phyloP scores from a whole-genome alignment of 2,113 vertebrate species.

The Perca fluviatilis region DNA sequence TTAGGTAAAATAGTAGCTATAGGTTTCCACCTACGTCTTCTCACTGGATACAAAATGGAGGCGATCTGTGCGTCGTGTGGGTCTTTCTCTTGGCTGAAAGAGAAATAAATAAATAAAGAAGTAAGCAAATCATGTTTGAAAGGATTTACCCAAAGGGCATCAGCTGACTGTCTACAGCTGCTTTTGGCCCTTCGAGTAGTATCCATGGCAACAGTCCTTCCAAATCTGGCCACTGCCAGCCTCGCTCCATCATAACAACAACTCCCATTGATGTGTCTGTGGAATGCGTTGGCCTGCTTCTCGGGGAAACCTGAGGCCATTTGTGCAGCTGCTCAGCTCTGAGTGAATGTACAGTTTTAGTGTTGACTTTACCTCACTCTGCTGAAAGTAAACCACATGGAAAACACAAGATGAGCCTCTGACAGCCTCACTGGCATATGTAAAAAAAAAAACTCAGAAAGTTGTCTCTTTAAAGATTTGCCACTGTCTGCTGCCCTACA shows the following conservation, averaged over 20 bases:
- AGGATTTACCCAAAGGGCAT: constrained; percentile 79
- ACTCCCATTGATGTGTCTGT: constrained; percentile 78
- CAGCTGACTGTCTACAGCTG: constrained; percentile 84
- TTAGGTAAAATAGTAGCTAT: background rate
- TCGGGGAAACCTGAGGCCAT: constrained; percentile 67
- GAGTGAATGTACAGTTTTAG: constrained; percentile 62
- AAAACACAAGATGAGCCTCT: constrained; percentile 33
- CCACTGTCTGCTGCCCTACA: background rate
- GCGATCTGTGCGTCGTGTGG: constrained; percentile 21
- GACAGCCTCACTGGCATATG: constrained; percentile 2
- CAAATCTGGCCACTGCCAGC: constrained; percentile 74
- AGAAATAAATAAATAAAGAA: constrained; percentile 68
- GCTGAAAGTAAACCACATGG: constrained; percentile 40
- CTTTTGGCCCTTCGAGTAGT: constrained; percentile 75
- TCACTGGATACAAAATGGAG: constrained; percentile 62
- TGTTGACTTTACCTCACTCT: constrained; percentile 39
- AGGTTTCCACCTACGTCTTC: constrained; percentile 15
- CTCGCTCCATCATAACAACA: constrained; percentile 79
- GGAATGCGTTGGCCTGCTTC: constrained; percentile 77
- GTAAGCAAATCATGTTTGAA: constrained; percentile 75
- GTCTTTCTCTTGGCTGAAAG: constrained; percentile 39
- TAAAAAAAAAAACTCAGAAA: constrained; percentile 18
- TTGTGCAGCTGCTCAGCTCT: constrained; percentile 65
- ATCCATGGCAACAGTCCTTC: constrained; percentile 81
- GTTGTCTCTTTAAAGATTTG: constrained; percentile 16